These are phyloP conservation scores for Carassius carassius DNA, from an alignment of 2,113 vertebrate genomes.

Conservation along the genomic window DNA sequence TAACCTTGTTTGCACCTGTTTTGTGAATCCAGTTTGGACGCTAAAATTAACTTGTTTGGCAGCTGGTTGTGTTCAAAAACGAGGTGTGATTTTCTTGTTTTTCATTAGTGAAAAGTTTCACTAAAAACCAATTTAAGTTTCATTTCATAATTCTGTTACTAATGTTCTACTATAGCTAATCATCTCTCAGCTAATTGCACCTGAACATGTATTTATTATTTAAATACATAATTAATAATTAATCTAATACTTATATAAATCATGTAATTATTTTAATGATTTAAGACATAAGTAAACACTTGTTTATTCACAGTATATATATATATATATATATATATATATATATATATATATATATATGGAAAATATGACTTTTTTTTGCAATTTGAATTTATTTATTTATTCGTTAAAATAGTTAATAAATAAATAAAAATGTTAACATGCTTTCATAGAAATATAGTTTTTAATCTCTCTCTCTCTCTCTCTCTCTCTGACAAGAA, in stretches of 20 bases:
- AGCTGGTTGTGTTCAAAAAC: not conserved
- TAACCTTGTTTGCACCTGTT: conserved; percentile 44
- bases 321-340: no score
- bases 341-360: no score
- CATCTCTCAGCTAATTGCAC: not conserved
- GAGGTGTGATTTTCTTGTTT: not conserved
- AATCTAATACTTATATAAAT: no score
- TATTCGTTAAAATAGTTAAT: no score
- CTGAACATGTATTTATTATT: not conserved
- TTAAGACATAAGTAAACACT: no score
- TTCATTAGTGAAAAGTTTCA: not conserved
- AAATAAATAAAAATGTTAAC: no score
- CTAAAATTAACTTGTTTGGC: not conserved
- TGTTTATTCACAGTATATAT: no score
- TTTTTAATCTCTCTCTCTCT: no score
- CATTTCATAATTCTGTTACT: not conserved
- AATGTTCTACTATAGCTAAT: not conserved
- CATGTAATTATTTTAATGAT: no score
- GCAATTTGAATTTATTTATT: no score
- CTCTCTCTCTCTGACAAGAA: not conserved
- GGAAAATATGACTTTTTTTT: no score
- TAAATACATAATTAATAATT: not conserved
- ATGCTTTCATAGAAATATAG: no score
- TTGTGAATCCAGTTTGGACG: not conserved
- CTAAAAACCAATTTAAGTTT: not conserved